Evolutionary conservation across 2,797 vertebrate genomes (phyloP).

Genomic region (Lutjanus argentimaculatus): DNA sequence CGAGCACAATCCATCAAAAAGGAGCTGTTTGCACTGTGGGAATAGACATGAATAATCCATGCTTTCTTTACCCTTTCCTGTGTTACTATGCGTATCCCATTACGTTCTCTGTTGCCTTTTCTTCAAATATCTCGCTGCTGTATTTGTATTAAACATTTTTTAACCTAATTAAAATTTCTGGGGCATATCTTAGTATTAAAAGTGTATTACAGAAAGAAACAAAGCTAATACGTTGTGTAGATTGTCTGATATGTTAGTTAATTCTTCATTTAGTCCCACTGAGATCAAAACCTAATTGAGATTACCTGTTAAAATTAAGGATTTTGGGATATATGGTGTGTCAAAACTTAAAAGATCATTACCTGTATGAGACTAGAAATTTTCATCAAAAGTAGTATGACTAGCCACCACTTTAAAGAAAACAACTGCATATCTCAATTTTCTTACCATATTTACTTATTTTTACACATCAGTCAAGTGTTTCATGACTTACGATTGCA

Average conservation of each 20-base stretch:
- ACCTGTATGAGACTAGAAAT: not conserved
- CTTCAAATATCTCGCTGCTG: constrained; percentile 49
- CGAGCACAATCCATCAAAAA: constrained; percentile 86
- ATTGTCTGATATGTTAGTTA: constrained; percentile 1
- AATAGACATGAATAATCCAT: constrained; percentile 89
- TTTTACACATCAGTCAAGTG: not conserved
- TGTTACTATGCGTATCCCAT: constrained; percentile 63
- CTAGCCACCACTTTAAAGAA: not conserved
- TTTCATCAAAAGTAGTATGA: not conserved
- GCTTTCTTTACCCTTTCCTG: constrained; percentile 78
- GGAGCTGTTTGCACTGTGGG: constrained; percentile 81
- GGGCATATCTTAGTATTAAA: not conserved
- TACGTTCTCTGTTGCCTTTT: constrained; percentile 58
- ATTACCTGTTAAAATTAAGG: not conserved
- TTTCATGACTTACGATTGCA: not conserved
- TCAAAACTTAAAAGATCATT: not conserved
- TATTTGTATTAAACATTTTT: constrained; percentile 51
- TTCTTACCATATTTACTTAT: not conserved
- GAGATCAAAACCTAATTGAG: not conserved
- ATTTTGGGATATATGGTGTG: not conserved
- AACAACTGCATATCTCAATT: not conserved
- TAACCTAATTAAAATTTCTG: not conserved
- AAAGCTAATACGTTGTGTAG: not conserved
- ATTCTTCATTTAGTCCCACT: not conserved
- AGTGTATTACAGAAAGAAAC: not conserved